Percentiles rank a stretch among this genome's conserved stretches.
phyloP scores from a whole-genome alignment of 2,888 invertebrate genomes.

The Alsophila aescularia region DNA sequence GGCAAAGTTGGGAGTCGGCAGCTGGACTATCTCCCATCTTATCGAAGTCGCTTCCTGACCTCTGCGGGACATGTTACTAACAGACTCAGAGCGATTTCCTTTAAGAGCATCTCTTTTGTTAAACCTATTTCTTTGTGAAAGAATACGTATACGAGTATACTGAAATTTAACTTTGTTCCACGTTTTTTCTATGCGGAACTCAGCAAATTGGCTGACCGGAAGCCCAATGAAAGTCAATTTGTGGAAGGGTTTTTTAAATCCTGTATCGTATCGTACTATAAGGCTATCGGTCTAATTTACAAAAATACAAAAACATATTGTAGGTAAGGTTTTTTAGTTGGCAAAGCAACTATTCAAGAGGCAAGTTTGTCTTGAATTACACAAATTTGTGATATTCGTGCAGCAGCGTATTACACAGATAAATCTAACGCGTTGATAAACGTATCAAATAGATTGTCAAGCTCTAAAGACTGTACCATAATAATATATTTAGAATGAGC shows the following conservation, averaged over 20 bases:
- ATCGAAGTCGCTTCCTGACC: slow-evolving; percentile 47
- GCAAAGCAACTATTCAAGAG: no score
- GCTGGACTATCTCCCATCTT: slow-evolving; percentile 56
- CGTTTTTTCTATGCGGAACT: slow-evolving; percentile 9
- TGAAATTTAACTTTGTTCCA: slow-evolving; percentile 12
- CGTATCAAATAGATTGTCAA: no score
- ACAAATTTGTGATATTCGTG: no score
- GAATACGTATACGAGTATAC: slow-evolving; percentile 13
- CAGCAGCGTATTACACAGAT: no score
- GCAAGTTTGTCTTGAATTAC: no score
- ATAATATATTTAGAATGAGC: no score
- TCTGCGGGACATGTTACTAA: slow-evolving; percentile 41
- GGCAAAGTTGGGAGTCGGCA: slow-evolving; percentile 59
- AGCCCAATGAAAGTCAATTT: slow-evolving; percentile 14
- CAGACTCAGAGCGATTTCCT: slow-evolving; percentile 36
- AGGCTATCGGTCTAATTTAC: neutral
- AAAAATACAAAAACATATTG: neutral
- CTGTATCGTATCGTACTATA: neutral
- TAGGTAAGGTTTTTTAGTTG: no score
- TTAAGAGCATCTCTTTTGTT: slow-evolving; percentile 25
- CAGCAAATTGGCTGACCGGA: slow-evolving; percentile 26
- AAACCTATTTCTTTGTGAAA: slow-evolving; percentile 21
- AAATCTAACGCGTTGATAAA: no score
- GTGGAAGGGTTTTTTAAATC: slow-evolving; percentile 14
- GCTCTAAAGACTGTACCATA: no score